phyloP scores from a whole-genome alignment of 1,140 invertebrate species.

The Drosophila punjabiensis region DNA sequence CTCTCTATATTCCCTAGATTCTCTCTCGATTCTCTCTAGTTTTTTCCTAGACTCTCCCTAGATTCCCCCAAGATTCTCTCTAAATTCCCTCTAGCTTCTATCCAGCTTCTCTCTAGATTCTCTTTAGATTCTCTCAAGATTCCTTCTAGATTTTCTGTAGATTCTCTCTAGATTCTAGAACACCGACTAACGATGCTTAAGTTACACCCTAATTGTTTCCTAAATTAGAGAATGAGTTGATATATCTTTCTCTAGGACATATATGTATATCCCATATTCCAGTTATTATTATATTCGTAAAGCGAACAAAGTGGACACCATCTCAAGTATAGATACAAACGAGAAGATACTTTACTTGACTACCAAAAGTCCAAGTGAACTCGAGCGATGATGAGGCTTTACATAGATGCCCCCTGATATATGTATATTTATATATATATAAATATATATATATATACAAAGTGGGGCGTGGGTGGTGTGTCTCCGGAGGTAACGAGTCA shows the following conservation, averaged over 20 bases:
- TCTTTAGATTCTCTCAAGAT: too few relatives aligned
- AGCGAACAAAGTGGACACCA: neutral
- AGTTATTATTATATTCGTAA: neutral
- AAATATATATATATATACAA: neutral
- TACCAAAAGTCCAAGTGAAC: neutral
- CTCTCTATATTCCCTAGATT: too few relatives aligned
- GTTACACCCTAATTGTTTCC: neutral
- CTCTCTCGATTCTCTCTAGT: too few relatives aligned
- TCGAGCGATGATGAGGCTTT: conserved; percentile 3
- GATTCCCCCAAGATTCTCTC: too few relatives aligned
- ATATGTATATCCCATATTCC: too few relatives aligned
- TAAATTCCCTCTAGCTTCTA: too few relatives aligned
- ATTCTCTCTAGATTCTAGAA: neutral
- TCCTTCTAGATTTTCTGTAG: too few relatives aligned
- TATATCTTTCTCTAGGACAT: too few relatives aligned
- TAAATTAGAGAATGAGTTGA: neutral
- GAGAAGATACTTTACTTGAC: neutral
- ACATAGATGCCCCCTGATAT: neutral
- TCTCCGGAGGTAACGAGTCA: conserved; percentile 30
- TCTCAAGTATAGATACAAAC: neutral
- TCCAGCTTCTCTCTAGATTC: too few relatives aligned
- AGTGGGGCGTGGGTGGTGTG: neutral
- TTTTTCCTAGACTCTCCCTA: too few relatives aligned
- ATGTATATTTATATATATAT: neutral
- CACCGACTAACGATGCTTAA: neutral